Percentiles rank a stretch among this genome's conserved stretches.
Conservation (phyloP, 2,113 vertebrate species). For the Platycercus adscitus region DNA sequence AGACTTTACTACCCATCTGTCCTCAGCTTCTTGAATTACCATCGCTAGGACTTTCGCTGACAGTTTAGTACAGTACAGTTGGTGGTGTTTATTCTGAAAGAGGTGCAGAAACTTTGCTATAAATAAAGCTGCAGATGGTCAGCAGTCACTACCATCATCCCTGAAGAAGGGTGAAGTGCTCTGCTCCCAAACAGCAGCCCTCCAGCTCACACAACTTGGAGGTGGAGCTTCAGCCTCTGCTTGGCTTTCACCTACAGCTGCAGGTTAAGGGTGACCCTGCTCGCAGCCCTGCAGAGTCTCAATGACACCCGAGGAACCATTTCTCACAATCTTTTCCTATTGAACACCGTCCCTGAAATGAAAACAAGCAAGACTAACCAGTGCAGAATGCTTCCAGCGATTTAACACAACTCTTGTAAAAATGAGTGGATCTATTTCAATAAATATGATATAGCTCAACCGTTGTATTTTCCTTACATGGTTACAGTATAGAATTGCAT, state of each 20-base stretch:
- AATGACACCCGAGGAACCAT: slow-evolving; percentile 53
- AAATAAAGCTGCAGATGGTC: slow-evolving; percentile 42
- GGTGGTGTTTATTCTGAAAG: slow-evolving; percentile 9
- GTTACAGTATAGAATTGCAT: slow-evolving; percentile 70
- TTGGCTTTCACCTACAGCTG: background rate
- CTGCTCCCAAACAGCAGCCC: slow-evolving; percentile 15
- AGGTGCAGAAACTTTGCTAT: slow-evolving; percentile 48
- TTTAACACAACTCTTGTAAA: slow-evolving; percentile 64
- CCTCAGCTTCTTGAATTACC: slow-evolving; percentile 19
- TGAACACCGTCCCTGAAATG: slow-evolving; percentile 42
- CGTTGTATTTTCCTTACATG: slow-evolving; percentile 44
- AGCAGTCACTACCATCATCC: slow-evolving; percentile 6
- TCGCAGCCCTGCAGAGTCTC: slow-evolving; percentile 44
- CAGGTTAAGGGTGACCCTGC: slow-evolving; percentile 40
- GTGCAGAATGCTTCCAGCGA: slow-evolving; percentile 64
- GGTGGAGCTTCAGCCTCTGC: slow-evolving; percentile 29
- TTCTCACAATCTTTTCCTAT: slow-evolving; percentile 34
- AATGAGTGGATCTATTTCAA: slow-evolving; percentile 62
- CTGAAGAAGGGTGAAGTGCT: slow-evolving; percentile 25
- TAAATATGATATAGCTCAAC: slow-evolving; percentile 44
- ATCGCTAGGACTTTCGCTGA: background rate
- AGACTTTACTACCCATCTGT: slow-evolving; percentile 49
- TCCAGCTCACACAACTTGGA: slow-evolving; percentile 9
- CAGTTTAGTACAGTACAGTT: background rate
- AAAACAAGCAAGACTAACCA: slow-evolving; percentile 68